These are phyloP conservation scores for Julus scandinavius DNA, from an alignment of 2,888 invertebrate genomes.

Conservation along the genomic window DNA sequence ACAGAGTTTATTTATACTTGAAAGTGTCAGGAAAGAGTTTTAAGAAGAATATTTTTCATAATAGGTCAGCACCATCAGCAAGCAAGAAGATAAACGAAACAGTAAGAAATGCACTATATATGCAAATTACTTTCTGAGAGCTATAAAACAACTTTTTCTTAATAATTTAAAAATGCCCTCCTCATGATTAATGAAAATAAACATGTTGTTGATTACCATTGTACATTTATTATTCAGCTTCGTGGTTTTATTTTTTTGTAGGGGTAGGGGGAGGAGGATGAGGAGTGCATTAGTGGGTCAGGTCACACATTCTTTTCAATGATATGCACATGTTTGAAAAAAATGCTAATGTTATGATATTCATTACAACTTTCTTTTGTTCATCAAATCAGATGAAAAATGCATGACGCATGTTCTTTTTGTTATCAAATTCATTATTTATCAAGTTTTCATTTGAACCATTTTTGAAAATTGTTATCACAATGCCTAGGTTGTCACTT, in stretches of 20 bases:
- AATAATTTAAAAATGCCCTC: too few relatives aligned
- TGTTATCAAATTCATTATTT: background rate
- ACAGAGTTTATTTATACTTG: too few relatives aligned
- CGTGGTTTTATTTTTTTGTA: background rate
- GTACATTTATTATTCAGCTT: background rate
- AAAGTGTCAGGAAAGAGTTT: too few relatives aligned
- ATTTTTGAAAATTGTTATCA: background rate
- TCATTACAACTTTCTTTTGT: constrained; percentile 29
- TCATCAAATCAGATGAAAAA: background rate
- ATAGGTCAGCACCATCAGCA: background rate
- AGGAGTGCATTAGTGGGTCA: background rate
- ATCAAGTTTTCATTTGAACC: background rate
- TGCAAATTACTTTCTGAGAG: too few relatives aligned
- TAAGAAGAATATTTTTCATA: too few relatives aligned
- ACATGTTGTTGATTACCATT: background rate
- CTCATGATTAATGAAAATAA: too few relatives aligned
- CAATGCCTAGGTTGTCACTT: background rate
- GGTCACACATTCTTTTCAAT: constrained; percentile 8
- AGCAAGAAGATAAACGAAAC: background rate
- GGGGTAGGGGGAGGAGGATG: background rate
- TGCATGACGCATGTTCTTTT: background rate
- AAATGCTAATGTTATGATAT: constrained; percentile 17
- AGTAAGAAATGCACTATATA: background rate
- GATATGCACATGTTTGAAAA: background rate
- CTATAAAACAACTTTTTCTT: too few relatives aligned